Conservation (phyloP, 2,888 invertebrate genomes). For the Drosophila koepferae region DNA sequence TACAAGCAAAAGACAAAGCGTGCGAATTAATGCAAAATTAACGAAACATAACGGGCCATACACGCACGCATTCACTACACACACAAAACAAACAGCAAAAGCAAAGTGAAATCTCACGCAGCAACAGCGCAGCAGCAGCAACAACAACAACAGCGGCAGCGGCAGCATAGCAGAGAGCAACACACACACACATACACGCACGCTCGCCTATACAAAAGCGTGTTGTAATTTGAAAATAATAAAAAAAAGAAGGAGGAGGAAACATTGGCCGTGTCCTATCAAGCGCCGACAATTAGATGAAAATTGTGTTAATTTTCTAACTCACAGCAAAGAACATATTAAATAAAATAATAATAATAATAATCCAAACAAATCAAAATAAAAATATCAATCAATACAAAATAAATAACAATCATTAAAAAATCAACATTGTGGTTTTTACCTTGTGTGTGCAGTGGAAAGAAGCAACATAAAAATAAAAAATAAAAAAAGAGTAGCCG, state of each 20-base stretch:
- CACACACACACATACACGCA: background rate
- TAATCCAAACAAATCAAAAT: background rate
- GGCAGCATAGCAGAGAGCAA: slow-evolving; percentile 9
- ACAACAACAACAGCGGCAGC: slow-evolving; percentile 16
- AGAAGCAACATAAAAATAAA: slow-evolving; percentile 29
- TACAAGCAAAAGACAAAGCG: slow-evolving; percentile 9
- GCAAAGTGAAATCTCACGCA: slow-evolving; percentile 74
- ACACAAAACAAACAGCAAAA: slow-evolving; percentile 34
- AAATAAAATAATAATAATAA: no score
- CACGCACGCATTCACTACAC: background rate
- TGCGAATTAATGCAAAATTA: slow-evolving; percentile 30
- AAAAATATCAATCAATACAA: background rate
- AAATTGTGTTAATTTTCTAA: background rate
- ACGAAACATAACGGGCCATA: slow-evolving; percentile 47
- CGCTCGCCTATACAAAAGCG: background rate
- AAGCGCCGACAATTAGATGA: background rate
- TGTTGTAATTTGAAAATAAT: slow-evolving; percentile 9
- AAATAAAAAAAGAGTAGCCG: slow-evolving; percentile 19
- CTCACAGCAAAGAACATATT: background rate
- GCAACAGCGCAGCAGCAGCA: slow-evolving; percentile 39
- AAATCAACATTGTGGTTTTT: slow-evolving; percentile 53
- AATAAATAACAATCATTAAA: background rate
- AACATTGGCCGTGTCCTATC: slow-evolving; percentile 14
- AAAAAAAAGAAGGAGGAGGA: background rate
- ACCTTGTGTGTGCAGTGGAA: slow-evolving; percentile 53